Base-by-base conservation (phyloP, 2,888 invertebrate species). In the Rutpela maculata region DNA sequence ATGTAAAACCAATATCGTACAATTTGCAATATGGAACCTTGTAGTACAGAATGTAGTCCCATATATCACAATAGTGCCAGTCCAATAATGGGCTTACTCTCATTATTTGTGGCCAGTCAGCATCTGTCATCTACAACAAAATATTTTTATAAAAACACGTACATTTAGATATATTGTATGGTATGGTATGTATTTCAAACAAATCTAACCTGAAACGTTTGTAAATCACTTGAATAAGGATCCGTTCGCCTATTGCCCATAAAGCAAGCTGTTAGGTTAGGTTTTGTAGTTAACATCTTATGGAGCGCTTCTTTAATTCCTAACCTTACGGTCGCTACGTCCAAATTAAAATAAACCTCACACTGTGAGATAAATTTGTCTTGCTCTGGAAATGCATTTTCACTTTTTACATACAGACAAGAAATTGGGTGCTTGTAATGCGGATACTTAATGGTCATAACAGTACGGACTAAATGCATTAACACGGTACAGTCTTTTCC, bases 401-500 rank as follows among this genome's bases (percentile, higher is more conserved):
- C 92, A 60, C 94, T 94, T 83, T 94, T 91, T 62, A 99, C 95
- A 86, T 98, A 98, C 43, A 98, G 91, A 56, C 95, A 94, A 85
- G 94, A 91, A 1, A 95, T 90, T 78, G 85, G 86, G 65, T 81
- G 83, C 6, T 81, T 83, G 76, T 84, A 85, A 18, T 86, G 70
- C 0, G 88, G 86, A 82, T 87, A 89, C 63, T 86, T 88, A 85
- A 80, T 84, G 70, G 86, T 85, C 26, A 92, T 86, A 12, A 93
- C 91, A 1, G 92, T 90, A 81, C 92, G 89, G 12, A 91, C 90
- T 79, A 97, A 89, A 88, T 97, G 95, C 55, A 99, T 91, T 15
- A 99, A 91, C 0, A 95, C 97, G 0, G 99, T 99, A 88, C 99
- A 99, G 90, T 99, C 99, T 91, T 99, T 99, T 1, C 99, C 99